Conservation (phyloP, 2,797 vertebrate genomes). For the Sebastes matsubarae region DNA sequence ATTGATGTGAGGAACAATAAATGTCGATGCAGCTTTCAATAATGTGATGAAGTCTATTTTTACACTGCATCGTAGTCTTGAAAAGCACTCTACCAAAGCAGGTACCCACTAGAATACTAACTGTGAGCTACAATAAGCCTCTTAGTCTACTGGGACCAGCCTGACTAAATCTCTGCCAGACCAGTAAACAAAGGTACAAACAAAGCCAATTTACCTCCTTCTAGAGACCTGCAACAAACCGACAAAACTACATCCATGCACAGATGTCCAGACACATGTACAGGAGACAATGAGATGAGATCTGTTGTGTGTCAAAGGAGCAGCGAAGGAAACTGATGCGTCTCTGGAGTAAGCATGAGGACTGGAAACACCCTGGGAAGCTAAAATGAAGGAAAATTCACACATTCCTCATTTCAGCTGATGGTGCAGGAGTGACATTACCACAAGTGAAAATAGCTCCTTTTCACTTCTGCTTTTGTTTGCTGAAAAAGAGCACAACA, state of each 20-base stretch:
- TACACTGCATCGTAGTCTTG: background rate
- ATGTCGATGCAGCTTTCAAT: background rate
- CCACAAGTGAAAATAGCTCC: background rate
- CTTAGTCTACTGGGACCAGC: conserved; percentile 52
- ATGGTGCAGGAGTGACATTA: conserved; percentile 18
- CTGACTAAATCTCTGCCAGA: conserved; percentile 43
- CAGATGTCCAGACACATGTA: background rate
- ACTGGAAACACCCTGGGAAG: conserved; percentile 9
- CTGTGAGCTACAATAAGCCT: conserved; percentile 43
- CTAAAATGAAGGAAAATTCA: conserved; percentile 1
- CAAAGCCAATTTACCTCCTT: conserved; percentile 25
- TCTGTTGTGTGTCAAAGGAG: background rate
- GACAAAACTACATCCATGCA: background rate
- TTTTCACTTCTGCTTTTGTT: background rate
- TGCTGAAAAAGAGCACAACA: conserved; percentile 4
- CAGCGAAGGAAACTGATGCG: background rate
- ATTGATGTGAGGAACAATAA: conserved; percentile 15
- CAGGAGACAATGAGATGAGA: background rate
- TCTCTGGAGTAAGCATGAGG: background rate
- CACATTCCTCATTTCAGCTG: conserved; percentile 22
- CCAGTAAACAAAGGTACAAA: conserved; percentile 36
- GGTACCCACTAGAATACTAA: conserved; percentile 24
- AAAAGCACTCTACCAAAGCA: conserved; percentile 25
- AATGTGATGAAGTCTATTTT: conserved; percentile 1
- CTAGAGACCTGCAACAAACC: background rate